phyloP scores from a whole-genome alignment of 2,888 invertebrate species.

The Torymus texanus region DNA sequence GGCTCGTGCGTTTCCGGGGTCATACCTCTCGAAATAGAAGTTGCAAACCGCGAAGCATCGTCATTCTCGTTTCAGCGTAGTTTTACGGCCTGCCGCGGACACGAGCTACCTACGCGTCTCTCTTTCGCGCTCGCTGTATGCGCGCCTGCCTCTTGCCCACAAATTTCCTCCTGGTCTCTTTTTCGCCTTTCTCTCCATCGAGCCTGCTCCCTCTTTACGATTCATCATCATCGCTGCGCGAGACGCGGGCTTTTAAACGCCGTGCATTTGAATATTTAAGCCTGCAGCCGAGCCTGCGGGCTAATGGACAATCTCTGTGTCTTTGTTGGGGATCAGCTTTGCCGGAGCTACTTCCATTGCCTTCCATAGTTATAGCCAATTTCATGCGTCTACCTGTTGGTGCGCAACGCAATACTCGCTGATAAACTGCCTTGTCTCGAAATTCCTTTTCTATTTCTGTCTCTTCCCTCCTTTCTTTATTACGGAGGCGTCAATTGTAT shows the following conservation, averaged over 20 bases:
- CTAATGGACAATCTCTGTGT: constrained; percentile 53
- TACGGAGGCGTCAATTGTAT: neutral
- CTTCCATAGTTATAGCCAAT: too few relatives aligned
- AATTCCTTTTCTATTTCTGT: too few relatives aligned
- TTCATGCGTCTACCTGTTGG: too few relatives aligned
- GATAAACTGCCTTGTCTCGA: too few relatives aligned
- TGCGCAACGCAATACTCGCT: too few relatives aligned
- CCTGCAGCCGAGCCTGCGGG: constrained; percentile 13
- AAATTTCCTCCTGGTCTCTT: constrained; percentile 59
- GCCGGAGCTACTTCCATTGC: neutral
- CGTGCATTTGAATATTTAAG: constrained; percentile 53
- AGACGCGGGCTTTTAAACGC: constrained; percentile 38
- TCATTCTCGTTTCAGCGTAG: constrained; percentile 69
- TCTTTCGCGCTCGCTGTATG: neutral
- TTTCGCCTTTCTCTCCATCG: constrained; percentile 42
- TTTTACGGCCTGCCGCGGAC: constrained; percentile 68
- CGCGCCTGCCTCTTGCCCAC: constrained; percentile 51
- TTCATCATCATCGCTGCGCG: constrained; percentile 46
- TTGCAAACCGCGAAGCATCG: constrained; percentile 68
- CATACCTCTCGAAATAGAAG: constrained; percentile 69
- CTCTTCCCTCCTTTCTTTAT: too few relatives aligned
- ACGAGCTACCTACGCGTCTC: constrained; percentile 65
- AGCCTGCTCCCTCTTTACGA: constrained; percentile 40
- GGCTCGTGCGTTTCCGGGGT: constrained; percentile 72
- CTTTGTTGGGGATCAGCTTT: constrained; percentile 49